Conservation (phyloP, 2,113 vertebrate genomes). For the Coturnix japonica region DNA sequence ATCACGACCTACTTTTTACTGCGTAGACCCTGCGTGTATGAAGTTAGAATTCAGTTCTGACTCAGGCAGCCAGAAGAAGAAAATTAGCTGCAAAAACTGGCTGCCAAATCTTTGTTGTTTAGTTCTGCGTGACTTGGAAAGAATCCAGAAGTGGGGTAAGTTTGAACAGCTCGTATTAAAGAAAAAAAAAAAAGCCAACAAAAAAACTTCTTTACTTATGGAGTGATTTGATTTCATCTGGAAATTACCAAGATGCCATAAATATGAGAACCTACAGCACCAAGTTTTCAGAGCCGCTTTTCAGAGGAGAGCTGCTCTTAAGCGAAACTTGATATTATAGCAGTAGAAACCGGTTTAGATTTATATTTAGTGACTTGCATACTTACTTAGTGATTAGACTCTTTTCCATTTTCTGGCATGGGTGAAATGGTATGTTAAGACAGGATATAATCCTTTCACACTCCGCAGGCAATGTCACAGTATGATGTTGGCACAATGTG, state of each 20-base stretch:
- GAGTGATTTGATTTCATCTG: constrained; percentile 33
- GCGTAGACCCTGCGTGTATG: background rate
- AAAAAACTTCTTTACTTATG: background rate
- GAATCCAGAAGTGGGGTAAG: constrained; percentile 29
- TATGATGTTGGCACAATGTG: constrained; percentile 80
- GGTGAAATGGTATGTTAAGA: constrained; percentile 81
- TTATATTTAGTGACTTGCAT: constrained; percentile 81
- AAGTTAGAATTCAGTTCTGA: constrained; percentile 54
- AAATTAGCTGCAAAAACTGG: constrained; percentile 64
- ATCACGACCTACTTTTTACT: constrained; percentile 54
- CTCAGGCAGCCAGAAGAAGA: constrained; percentile 46
- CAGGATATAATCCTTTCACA: constrained; percentile 85
- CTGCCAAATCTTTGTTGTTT: constrained; percentile 67
- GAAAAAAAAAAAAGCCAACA: background rate
- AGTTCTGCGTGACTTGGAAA: constrained; percentile 54
- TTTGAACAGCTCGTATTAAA: background rate
- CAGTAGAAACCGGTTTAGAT: constrained; percentile 59
- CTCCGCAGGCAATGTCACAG: constrained; percentile 80
- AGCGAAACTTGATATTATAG: constrained; percentile 72
- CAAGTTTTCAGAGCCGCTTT: background rate
- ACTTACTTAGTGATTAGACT: constrained; percentile 76
- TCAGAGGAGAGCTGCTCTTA: constrained; percentile 30
- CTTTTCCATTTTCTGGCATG: constrained; percentile 74
- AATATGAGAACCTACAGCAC: background rate
- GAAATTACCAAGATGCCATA: constrained; percentile 53